Percentiles rank a stretch among this genome's conserved stretches.
Evolutionary conservation across 1,140 invertebrate species (phyloP).

Genomic region (Teleogryllus occipitalis): DNA sequence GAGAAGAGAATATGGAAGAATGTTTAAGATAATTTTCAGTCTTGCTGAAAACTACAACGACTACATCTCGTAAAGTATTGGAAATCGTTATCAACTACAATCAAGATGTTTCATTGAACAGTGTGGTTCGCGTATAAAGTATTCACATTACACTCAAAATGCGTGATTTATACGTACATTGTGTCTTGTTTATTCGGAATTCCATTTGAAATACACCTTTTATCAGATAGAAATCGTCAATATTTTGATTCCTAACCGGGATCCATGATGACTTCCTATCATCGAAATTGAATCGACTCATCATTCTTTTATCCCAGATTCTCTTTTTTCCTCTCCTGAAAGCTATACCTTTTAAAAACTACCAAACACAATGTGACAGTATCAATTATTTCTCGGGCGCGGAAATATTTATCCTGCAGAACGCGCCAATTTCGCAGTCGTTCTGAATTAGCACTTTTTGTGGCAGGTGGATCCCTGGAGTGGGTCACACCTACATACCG

Average conservation of each 20-base stretch:
- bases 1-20: background rate
- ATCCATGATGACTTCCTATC: background rate
- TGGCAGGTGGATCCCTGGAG: background rate
- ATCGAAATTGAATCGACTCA: background rate
- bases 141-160: background rate
- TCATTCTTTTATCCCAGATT: background rate
- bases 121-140: background rate
- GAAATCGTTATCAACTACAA: background rate
- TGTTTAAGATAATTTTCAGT: background rate
- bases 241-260: background rate
- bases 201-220: background rate
- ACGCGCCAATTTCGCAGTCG: background rate
- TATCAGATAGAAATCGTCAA: background rate
- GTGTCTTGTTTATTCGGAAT: background rate
- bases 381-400: background rate
- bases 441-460: background rate
- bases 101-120: background rate
- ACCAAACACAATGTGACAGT: background rate
- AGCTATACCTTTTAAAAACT: background rate
- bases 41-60: background rate
- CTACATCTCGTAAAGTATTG: background rate
- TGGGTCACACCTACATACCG: background rate
- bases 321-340: background rate
- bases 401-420: background rate
- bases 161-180: background rate